phyloP scores from a whole-genome alignment of 2,797 vertebrate genomes.

The Decapterus maruadsi region DNA sequence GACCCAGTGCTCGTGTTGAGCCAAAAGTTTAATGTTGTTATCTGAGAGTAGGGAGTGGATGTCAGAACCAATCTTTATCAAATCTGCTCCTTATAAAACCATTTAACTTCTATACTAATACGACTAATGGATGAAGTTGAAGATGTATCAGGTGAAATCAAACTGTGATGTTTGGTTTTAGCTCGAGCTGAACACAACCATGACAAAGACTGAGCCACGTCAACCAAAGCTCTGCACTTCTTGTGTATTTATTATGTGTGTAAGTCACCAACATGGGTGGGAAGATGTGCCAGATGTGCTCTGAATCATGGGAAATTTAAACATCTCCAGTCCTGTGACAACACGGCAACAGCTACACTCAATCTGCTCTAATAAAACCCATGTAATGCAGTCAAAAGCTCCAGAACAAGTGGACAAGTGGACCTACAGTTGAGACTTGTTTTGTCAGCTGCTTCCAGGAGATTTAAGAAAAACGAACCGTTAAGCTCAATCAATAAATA shows the following conservation, averaged over 20 bases:
- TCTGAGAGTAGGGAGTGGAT: background rate
- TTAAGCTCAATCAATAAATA: background rate
- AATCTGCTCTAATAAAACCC: background rate
- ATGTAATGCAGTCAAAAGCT: background rate
- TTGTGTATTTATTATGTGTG: background rate
- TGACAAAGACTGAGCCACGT: background rate
- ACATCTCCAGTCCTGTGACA: background rate
- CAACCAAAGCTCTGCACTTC: background rate
- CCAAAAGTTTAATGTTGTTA: too few species aligned
- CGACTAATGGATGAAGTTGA: too few species aligned
- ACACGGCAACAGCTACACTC: background rate
- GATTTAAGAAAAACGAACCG: background rate
- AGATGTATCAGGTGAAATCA: too few species aligned
- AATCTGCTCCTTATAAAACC: too few species aligned
- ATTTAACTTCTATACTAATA: too few species aligned
- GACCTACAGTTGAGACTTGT: background rate
- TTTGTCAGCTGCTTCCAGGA: background rate
- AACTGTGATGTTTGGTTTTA: too few species aligned
- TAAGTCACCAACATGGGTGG: background rate
- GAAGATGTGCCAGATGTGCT: background rate
- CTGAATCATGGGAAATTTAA: background rate
- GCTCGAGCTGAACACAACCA: too few species aligned
- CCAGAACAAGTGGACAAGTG: background rate
- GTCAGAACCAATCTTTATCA: background rate
- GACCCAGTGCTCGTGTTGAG: too few species aligned